These are phyloP conservation scores for Ornithoptera priamus DNA, from an alignment of 2,888 invertebrate genomes.

Conservation along the genomic window DNA sequence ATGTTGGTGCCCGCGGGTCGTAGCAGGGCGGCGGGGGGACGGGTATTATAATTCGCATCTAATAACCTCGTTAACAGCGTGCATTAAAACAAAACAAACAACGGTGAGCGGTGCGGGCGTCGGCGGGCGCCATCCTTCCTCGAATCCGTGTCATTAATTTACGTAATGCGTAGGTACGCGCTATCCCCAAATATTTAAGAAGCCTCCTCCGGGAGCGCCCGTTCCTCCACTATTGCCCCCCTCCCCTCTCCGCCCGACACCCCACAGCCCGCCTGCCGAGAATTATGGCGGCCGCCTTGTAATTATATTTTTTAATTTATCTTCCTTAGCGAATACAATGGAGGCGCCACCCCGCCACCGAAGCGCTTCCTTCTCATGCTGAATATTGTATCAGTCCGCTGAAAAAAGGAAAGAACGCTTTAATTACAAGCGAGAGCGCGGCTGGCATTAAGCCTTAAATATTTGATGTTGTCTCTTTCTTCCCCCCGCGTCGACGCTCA, in stretches of 20 bases:
- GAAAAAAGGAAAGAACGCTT: constrained; percentile 80
- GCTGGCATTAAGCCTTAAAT: constrained; percentile 76
- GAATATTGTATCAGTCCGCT: constrained; percentile 80
- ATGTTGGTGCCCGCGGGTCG: constrained; percentile 41
- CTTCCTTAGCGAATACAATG: constrained; percentile 83
- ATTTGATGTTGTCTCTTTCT: constrained; percentile 79
- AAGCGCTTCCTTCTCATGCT: constrained; percentile 79
- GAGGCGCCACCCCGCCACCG: constrained; percentile 80
- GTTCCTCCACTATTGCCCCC: constrained; percentile 72
- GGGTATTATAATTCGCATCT: constrained; percentile 71
- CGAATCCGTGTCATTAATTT: constrained; percentile 81
- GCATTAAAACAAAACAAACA: constrained; percentile 80
- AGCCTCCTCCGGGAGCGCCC: constrained; percentile 79
- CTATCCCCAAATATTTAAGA: constrained; percentile 81
- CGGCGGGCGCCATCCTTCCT: constrained; percentile 78
- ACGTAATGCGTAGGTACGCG: constrained; percentile 81
- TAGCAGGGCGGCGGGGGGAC: constrained; percentile 41
- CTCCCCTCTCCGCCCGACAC: constrained; percentile 50
- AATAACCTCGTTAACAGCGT: constrained; percentile 79
- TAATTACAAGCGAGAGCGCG: constrained; percentile 79
- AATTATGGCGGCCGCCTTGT: constrained; percentile 83
- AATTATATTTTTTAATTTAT: constrained; percentile 87
- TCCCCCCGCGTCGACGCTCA: constrained; percentile 41
- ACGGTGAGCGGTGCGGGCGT: constrained; percentile 57
- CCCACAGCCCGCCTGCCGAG: constrained; percentile 72